Conservation (phyloP, 2,113 vertebrate genomes). For the Abramis brama region DNA sequence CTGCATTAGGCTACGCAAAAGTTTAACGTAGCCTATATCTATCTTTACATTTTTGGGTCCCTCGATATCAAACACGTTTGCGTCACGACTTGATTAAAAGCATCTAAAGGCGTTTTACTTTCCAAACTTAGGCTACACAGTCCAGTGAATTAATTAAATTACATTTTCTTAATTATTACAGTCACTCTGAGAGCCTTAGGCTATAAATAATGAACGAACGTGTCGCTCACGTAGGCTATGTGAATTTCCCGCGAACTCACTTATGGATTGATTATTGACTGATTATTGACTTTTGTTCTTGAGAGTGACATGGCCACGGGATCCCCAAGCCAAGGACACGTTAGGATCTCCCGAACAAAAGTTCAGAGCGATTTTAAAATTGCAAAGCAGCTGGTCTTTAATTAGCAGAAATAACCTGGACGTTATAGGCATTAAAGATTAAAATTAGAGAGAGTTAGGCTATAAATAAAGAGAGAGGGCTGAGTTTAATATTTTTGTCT, state of each 20-base stretch:
- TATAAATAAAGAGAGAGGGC: neutral
- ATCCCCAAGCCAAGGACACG: slow-evolving; percentile 27
- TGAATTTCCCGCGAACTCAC: slow-evolving; percentile 39
- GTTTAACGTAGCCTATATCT: no score
- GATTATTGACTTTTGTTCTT: slow-evolving; percentile 7
- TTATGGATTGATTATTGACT: slow-evolving; percentile 38
- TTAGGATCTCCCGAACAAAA: neutral
- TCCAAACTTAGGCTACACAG: slow-evolving; percentile 44
- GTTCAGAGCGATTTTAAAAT: neutral
- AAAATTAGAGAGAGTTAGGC: slow-evolving; percentile 33
- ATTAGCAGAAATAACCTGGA: slow-evolving; percentile 42
- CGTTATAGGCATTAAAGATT: slow-evolving; percentile 66
- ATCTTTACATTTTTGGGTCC: neutral
- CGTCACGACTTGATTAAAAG: neutral
- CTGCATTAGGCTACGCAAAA: neutral
- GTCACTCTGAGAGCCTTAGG: slow-evolving; percentile 26
- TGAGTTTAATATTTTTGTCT: slow-evolving; percentile 70
- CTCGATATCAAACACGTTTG: neutral
- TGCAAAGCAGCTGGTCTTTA: neutral
- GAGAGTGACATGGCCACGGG: slow-evolving; percentile 27
- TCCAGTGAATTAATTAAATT: slow-evolving; percentile 65
- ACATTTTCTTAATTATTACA: slow-evolving; percentile 62
- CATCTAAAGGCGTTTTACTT: slow-evolving; percentile 58
- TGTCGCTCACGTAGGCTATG: slow-evolving; percentile 40
- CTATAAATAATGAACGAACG: slow-evolving; percentile 53